Base-by-base conservation (phyloP, 1,140 invertebrate species). In the Pteromalus puparum region DNA sequence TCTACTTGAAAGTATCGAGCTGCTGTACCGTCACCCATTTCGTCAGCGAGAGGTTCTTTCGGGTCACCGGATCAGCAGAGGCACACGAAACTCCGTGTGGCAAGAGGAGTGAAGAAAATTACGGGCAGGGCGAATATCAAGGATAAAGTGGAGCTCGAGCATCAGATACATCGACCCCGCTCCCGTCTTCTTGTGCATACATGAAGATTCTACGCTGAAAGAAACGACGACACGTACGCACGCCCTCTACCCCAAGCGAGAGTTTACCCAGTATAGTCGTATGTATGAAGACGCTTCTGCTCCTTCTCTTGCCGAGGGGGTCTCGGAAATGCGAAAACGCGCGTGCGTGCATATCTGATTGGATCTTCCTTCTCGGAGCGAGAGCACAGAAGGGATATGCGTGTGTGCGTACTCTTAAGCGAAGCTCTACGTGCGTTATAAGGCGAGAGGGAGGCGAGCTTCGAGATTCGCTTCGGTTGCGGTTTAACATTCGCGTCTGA, bases 391-490 rank as follows among this genome's bases (percentile, higher is more conserved):
- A 78, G 67, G 77, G 77, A 65, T 68, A 26, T 42, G 61, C 30
- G 26, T 21, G 18, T 42, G 61, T 24, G 61, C n/a, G 12, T 26
- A 28, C 28, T 34, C 78, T 61, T 61, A 61, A n/a, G 6, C 10
- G 73, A 68, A 28, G 28, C 30, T n/a, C 74, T 34, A 70, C 53
- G 38, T 67, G 65, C 53, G 53, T 61, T 6, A 42, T 42, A 61
- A 53, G 74, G 68, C 30, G n/a, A 34, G 12, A 46, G 73, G 74
- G 42, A 86, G 30, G 30, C 30, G 30, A 85, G 77, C 70, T 30
- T 26, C 86, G 68, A 85, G 85, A 88, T 88, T 88, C 78, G 83
- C 86, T 78, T 83, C 78, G 84, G 85, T 88, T 85, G 87, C 82
- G 72, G 83, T 42, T 86, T 86, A 84, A 88, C 38, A 87, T 86